A percentile compares a stretch with the other conserved stretches of the same genome.
phyloP scores from a whole-genome alignment of 2,888 invertebrate genomes.

The Antitype chi region DNA sequence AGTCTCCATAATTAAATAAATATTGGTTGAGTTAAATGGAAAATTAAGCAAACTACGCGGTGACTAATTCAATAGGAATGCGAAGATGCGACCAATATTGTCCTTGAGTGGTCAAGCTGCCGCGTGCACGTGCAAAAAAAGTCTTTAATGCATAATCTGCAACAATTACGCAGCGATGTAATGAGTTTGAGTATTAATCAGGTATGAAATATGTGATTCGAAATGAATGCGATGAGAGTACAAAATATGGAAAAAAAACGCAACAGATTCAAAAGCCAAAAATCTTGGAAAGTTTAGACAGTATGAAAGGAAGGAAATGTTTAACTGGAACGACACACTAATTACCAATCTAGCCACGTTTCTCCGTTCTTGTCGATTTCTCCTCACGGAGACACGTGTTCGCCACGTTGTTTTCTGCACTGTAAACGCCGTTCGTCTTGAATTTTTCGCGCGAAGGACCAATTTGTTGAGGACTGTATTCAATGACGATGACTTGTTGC shows the following conservation, averaged over 20 bases:
- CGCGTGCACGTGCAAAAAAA: no score
- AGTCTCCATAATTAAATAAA: conserved; percentile 9
- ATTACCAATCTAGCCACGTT: conserved; percentile 3
- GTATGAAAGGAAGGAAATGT: neutral
- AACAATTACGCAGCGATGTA: conserved; percentile 1
- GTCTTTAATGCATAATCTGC: neutral
- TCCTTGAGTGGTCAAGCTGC: neutral
- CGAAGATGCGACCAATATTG: neutral
- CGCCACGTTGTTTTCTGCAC: neutral
- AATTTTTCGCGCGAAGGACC: conserved; percentile 5
- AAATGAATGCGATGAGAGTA: neutral
- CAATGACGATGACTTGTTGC: no score
- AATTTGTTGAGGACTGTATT: neutral
- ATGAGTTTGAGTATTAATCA: neutral
- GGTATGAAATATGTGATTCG: neutral
- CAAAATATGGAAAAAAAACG: neutral
- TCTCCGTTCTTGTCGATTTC: neutral
- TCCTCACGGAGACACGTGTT: no score
- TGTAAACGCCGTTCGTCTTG: neutral
- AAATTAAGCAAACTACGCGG: neutral
- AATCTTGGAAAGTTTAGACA: neutral
- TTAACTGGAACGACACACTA: conserved; percentile 11
- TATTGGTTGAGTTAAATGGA: neutral
- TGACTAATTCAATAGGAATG: neutral
- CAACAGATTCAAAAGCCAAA: conserved; percentile 10